These are phyloP conservation scores for Pelagia noctiluca DNA, from an alignment of 30 jellyfish, hydroid and myxozoan genomes.

Conservation along the genomic window DNA sequence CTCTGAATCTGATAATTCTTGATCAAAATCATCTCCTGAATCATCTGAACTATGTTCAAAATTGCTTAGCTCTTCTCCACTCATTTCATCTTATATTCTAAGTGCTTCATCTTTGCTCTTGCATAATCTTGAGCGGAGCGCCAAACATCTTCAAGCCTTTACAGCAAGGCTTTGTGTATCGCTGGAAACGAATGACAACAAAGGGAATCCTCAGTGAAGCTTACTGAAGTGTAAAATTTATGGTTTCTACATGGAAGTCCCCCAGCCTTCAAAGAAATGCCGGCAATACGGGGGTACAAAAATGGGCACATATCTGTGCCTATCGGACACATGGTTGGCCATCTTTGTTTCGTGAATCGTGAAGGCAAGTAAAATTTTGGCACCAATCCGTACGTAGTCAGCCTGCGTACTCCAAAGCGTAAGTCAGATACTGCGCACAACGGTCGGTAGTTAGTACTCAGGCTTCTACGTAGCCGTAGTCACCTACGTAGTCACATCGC, in stretches of 20 bases:
- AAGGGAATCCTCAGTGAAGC: background rate
- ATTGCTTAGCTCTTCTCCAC: background rate
- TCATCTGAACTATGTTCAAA: background rate
- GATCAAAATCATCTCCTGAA: constrained; percentile 3
- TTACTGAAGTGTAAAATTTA: background rate
- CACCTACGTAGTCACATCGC: too few species aligned
- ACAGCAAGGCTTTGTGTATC: background rate
- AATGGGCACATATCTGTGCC: constrained; percentile 1
- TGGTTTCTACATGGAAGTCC: background rate
- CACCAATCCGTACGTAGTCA: too few species aligned
- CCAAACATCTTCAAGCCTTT: background rate
- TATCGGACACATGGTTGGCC: background rate
- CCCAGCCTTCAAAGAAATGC: background rate
- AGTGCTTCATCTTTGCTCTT: background rate
- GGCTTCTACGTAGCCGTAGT: too few species aligned
- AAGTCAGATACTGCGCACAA: too few species aligned
- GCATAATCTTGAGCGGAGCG: constrained; percentile 5
- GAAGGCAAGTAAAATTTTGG: too few species aligned
- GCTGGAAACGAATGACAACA: background rate
- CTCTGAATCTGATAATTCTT: background rate
- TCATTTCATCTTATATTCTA: background rate
- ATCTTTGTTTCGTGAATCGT: too few species aligned
- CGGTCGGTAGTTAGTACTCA: too few species aligned
- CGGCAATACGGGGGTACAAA: background rate
- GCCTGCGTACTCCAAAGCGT: too few species aligned